Percentiles rank a stretch among this genome's conserved stretches.
phyloP scores from a whole-genome alignment of 2,888 invertebrate species.

The Lydus trimaculatus region DNA sequence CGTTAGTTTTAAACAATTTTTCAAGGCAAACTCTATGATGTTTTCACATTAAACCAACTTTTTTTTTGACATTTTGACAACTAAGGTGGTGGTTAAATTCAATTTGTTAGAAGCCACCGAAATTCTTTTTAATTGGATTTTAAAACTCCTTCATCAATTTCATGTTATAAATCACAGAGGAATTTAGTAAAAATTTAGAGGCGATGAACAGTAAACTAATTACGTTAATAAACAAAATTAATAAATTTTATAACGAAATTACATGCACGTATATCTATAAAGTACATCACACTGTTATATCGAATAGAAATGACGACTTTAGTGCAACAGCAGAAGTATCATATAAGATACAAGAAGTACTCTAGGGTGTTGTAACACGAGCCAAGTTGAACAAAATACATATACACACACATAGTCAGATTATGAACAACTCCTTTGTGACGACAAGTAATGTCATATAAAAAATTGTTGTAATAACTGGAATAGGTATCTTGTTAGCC shows the following conservation, averaged over 20 bases:
- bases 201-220: too few species aligned
- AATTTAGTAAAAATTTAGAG: not conserved
- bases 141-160: not conserved
- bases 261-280: not conserved
- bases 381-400: conserved; percentile 31
- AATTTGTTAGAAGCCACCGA: not conserved
- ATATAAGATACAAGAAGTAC: conserved; percentile 34
- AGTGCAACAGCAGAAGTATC: conserved; percentile 30
- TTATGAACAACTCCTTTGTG: conserved; percentile 33
- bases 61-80: not conserved
- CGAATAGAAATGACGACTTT: conserved; percentile 20
- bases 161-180: not conserved
- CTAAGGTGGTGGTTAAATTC: not conserved
- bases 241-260: not conserved
- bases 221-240: not conserved
- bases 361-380: conserved; percentile 39
- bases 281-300: not conserved
- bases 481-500: conserved; percentile 29
- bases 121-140: not conserved
- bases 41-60: not conserved
- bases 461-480: conserved; percentile 31
- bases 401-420: conserved; percentile 37
- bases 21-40: not conserved
- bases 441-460: conserved; percentile 19
- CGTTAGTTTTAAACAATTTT: not conserved